Evolutionary conservation across 1,140 invertebrate species (phyloP).

Genomic region (Pogonognathellus flavescens): DNA sequence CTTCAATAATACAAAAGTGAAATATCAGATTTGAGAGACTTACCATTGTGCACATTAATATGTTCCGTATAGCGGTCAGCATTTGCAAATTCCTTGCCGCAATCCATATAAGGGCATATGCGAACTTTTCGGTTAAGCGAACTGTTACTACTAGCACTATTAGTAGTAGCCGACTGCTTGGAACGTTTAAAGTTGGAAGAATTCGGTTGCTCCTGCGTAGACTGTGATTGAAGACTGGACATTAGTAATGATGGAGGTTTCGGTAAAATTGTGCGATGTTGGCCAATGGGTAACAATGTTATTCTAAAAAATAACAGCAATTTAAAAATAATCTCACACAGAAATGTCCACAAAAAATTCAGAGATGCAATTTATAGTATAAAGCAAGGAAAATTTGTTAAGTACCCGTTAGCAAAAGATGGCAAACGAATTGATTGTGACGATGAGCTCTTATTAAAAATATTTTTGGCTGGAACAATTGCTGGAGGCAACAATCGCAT

Average conservation of each 20-base stretch:
- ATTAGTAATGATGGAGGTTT: too few species aligned
- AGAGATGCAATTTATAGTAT: too few species aligned
- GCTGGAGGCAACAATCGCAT: too few species aligned
- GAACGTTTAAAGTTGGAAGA: not conserved
- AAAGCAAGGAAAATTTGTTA: too few species aligned
- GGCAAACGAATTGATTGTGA: too few species aligned
- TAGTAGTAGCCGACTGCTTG: not conserved
- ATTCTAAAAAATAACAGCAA: not conserved
- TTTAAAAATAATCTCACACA: too few species aligned
- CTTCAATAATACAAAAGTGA: not conserved
- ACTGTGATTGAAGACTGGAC: too few species aligned
- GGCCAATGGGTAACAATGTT: not conserved
- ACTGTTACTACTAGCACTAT: not conserved
- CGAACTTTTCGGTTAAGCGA: conserved; percentile 68
- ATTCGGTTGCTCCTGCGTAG: too few species aligned
- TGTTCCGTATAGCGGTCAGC: conserved; percentile 34
- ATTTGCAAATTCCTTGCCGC: conserved; percentile 19
- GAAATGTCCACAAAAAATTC: too few species aligned
- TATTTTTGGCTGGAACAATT: too few species aligned
- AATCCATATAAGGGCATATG: not conserved
- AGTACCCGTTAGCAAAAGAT: too few species aligned
- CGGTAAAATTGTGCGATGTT: not conserved
- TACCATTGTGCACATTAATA: conserved; percentile 44
- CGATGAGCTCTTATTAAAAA: too few species aligned
- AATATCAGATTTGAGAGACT: not conserved